Evolutionary conservation across 2,888 invertebrate species (phyloP), one percentile per base, ranked within the genome.

Genomic region (Argyresthia goedartella): DNA sequence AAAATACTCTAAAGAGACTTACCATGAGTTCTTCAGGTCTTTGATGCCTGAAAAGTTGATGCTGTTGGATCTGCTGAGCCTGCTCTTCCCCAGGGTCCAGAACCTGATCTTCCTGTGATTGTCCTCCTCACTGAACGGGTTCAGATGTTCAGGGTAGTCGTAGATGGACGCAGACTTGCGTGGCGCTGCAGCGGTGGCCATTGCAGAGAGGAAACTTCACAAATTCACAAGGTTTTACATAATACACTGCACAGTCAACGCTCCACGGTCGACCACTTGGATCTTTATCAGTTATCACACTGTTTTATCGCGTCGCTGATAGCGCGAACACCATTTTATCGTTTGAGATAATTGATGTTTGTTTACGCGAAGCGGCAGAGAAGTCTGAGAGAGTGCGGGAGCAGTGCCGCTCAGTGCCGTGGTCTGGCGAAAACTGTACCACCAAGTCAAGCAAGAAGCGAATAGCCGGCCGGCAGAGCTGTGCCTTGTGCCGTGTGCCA

Each of bases 131-230:
- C 89, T 89, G 72, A 93, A 93, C 16, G 93, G 93, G 76, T 93
- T 93, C 57, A 93, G 81, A 71, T 93, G 92, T 66, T 93, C 92
- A 47, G 93, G 93, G 73, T 93, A 93, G 71, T 93, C 90, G 69
- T 91, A 88, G 62, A 91, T 88, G 49, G 91, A 91, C 58, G 84
- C 61, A 42, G 84, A 74, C 70, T 88, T 88, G 60, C 88, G 82
- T 53, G 81, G 67, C 58, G 69, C 74, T 57, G 84, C 77, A 73
- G 75, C 73, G 54, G 78, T 63, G 57, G 81, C 74, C 84, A 86
- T 82, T 61, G 62, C 76, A 66, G 59, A 8, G 13, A 13, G 35
- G 11, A 62, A 59, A 56, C 56, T 66, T 47, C 34, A 15, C 59
- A 61, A 69, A 65, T 66, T 62, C 67, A 70, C 66, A 66, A 58